phyloP scores from a whole-genome alignment of 2,113 vertebrate species.

The Thinocorus orbignyianus region DNA sequence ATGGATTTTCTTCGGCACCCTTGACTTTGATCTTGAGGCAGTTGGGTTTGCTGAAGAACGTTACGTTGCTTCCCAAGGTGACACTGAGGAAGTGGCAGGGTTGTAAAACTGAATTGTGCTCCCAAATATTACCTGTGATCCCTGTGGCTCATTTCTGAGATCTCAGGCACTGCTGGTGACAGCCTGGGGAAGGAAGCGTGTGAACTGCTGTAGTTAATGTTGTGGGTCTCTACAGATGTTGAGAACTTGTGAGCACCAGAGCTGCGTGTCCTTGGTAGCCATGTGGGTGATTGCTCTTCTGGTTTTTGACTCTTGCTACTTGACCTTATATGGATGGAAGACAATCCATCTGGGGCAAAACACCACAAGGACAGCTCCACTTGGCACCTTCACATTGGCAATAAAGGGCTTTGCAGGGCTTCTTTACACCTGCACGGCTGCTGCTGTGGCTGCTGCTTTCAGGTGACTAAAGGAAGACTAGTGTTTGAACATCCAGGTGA shows the following conservation, averaged over 20 bases:
- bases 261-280: background rate
- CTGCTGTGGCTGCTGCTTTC: background rate
- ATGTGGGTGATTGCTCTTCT: background rate
- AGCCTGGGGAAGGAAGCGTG: background rate
- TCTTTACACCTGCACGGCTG: background rate
- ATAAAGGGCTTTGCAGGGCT: background rate
- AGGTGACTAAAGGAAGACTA: background rate
- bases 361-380: background rate
- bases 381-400: background rate
- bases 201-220: background rate
- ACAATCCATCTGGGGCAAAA: background rate
- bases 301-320: background rate
- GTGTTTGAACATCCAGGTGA: background rate
- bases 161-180: background rate
- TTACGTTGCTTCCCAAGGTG: slow-evolving; percentile 42
- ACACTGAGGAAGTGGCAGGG: slow-evolving; percentile 29
- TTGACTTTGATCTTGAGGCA: slow-evolving; percentile 53
- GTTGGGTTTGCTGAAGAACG: background rate
- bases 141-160: background rate
- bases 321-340: background rate
- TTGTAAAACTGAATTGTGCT: slow-evolving; percentile 53
- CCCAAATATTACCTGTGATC: background rate
- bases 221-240: background rate
- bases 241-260: background rate
- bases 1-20: slow-evolving; percentile 25